These are phyloP conservation scores for Eupithecia subfuscata DNA, from an alignment of 2,888 invertebrate species.

Conservation along the genomic window DNA sequence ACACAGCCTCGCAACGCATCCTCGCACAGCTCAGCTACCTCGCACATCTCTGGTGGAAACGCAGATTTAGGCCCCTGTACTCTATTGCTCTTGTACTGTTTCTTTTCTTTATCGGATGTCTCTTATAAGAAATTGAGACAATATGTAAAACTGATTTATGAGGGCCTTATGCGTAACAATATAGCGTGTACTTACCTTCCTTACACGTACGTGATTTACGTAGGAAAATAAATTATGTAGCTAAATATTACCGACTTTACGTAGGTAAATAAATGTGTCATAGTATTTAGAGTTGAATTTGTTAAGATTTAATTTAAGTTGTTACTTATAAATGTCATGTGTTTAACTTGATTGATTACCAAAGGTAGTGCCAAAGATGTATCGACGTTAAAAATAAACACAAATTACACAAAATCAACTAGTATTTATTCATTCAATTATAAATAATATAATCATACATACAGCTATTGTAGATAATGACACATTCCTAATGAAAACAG, in stretches of 20 bases:
- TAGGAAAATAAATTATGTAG: too few species aligned
- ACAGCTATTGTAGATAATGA: constrained; percentile 81
- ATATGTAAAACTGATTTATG: constrained; percentile 2
- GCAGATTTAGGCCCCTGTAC: not conserved
- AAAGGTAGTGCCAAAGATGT: constrained; percentile 52
- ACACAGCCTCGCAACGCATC: too few species aligned
- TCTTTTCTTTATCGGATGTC: not conserved
- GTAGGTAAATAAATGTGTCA: constrained; percentile 9
- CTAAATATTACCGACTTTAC: too few species aligned
- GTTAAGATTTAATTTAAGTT: constrained; percentile 16
- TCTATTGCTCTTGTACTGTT: not conserved
- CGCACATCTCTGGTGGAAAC: too few species aligned
- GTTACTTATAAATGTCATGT: constrained; percentile 22
- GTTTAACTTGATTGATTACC: constrained; percentile 32
- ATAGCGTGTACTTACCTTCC: not conserved
- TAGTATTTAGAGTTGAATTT: constrained; percentile 16
- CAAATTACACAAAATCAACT: constrained; percentile 29
- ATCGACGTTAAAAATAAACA: constrained; percentile 45
- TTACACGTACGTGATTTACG: not conserved
- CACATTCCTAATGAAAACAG: constrained; percentile 90
- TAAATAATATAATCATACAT: constrained; percentile 21
- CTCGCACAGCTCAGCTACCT: too few species aligned
- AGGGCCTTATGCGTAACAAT: not conserved
- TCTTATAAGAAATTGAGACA: not conserved
- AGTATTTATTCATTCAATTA: constrained; percentile 36